Conservation (phyloP, 2,113 vertebrate genomes). For the Apteryx mantelli region DNA sequence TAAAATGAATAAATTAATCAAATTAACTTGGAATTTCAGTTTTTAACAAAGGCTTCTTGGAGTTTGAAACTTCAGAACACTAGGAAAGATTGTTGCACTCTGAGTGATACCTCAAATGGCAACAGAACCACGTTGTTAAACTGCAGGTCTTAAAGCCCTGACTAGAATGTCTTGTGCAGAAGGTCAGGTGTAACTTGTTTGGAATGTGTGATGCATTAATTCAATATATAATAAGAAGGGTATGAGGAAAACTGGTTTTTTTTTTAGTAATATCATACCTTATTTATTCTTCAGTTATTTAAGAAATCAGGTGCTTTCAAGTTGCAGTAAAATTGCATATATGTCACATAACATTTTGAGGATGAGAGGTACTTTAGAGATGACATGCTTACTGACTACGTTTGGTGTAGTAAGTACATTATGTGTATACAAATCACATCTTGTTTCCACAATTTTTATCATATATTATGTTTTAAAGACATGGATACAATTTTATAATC, state of each 20-base stretch:
- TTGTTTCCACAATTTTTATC: background rate
- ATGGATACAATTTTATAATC: background rate
- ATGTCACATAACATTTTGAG: accelerated
- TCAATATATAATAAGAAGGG: background rate
- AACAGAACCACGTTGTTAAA: background rate
- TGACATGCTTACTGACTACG: background rate
- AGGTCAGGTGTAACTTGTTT: background rate
- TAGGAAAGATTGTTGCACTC: background rate
- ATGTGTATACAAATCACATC: background rate
- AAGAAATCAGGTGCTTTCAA: background rate
- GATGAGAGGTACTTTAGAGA: background rate
- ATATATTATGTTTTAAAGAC: background rate
- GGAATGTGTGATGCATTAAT: background rate
- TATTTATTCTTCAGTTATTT: background rate
- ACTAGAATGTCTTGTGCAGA: background rate
- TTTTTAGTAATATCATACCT: background rate
- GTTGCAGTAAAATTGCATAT: background rate
- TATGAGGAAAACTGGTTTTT: background rate
- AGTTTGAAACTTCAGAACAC: background rate
- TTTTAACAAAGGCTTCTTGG: conserved; percentile 32
- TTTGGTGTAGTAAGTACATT: background rate
- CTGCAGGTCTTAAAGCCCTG: background rate
- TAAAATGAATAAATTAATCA: conserved; percentile 36
- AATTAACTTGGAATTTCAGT: conserved; percentile 34
- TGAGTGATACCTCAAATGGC: background rate